Evolutionary conservation across 2,888 invertebrate genomes (phyloP).

Genomic region (Laothoe populi): DNA sequence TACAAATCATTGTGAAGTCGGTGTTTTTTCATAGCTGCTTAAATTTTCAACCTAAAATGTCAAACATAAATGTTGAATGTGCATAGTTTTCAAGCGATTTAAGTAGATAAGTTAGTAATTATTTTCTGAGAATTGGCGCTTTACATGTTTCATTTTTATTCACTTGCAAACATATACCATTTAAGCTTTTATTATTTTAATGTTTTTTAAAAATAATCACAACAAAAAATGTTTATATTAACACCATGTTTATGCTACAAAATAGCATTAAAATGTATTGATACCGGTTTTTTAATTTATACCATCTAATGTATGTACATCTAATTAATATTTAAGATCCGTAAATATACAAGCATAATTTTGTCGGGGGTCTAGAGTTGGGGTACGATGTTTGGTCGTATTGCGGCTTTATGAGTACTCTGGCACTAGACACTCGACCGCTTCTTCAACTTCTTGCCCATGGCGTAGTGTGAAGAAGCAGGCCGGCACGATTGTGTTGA

Average conservation of each 20-base stretch:
- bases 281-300: background rate
- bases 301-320: background rate
- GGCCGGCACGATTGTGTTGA: no score
- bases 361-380: no score
- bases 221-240: no score
- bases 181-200: no score
- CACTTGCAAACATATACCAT: no score
- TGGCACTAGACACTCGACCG: no score
- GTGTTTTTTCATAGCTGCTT: conserved; percentile 50
- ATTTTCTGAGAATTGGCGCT: background rate
- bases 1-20: conserved; percentile 25
- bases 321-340: background rate
- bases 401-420: no score
- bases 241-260: background rate
- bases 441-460: no score
- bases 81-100: conserved; percentile 6
- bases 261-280: background rate
- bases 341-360: background rate
- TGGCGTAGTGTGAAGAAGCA: no score
- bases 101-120: background rate
- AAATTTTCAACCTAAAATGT: conserved; percentile 59
- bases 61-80: conserved; percentile 42
- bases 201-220: no score
- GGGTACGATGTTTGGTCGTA: no score
- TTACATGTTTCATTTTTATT: background rate